A percentile compares a stretch with the other conserved stretches of the same genome.
These are phyloP conservation scores for Venusia cambrica DNA, from an alignment of 2,888 invertebrate genomes.

Conservation along the genomic window DNA sequence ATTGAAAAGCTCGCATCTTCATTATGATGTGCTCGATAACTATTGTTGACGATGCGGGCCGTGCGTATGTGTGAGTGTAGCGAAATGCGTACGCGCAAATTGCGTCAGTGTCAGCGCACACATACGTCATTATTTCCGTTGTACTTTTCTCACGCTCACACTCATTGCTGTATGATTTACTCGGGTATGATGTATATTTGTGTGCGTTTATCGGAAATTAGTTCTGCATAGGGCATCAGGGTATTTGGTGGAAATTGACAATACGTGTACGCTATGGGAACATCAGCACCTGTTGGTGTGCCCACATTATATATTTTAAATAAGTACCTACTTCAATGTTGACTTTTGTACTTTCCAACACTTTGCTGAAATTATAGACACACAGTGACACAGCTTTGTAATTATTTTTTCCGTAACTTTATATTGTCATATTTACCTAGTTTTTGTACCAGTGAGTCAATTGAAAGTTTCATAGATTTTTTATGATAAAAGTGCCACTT, in stretches of 20 bases:
- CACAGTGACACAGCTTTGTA: slow-evolving; percentile 43
- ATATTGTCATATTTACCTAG: too few species aligned
- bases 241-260: slow-evolving; percentile 69
- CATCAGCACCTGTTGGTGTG: slow-evolving; percentile 62
- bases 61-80: slow-evolving; percentile 46
- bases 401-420: slow-evolving; percentile 44
- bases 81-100: slow-evolving; percentile 45
- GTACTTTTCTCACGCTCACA: slow-evolving; percentile 78
- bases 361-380: slow-evolving; percentile 53
- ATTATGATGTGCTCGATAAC: slow-evolving; percentile 65
- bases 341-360: slow-evolving; percentile 40
- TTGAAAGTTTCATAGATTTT: slow-evolving; percentile 25
- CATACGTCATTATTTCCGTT: slow-evolving; percentile 57
- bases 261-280: slow-evolving; percentile 67
- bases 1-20: slow-evolving; percentile 71
- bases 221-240: slow-evolving; percentile 64
- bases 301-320: slow-evolving; percentile 66
- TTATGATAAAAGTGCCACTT: too few species aligned
- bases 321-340: too few species aligned
- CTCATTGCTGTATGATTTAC: slow-evolving; percentile 61
- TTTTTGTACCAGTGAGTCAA: slow-evolving; percentile 41
- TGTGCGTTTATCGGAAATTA: slow-evolving; percentile 70
- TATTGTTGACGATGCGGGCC: slow-evolving; percentile 70
- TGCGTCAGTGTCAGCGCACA: slow-evolving; percentile 54
- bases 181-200: slow-evolving; percentile 58